Conservation (phyloP, 2,113 vertebrate genomes). For the Coturnix japonica region DNA sequence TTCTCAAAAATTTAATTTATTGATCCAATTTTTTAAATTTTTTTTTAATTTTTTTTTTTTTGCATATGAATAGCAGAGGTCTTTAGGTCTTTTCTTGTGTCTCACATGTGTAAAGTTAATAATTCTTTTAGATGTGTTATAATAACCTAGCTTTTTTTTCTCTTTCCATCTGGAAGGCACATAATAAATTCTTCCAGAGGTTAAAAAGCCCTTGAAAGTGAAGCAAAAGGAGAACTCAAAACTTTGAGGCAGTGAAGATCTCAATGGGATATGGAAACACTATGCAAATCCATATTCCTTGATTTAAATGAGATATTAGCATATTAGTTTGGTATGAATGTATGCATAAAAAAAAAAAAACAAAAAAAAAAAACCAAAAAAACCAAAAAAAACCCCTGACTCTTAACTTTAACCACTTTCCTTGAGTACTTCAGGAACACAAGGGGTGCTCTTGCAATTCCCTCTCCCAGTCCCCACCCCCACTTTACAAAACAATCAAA, state of each 20-base stretch:
- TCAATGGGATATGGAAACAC: neutral
- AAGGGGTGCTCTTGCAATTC: neutral
- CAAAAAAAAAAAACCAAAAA: no score
- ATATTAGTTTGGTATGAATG: neutral
- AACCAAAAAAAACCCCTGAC: no score
- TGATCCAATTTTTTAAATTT: no score
- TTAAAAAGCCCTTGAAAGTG: constrained; percentile 50
- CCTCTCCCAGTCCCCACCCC: neutral
- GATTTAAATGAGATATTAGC: constrained; percentile 47
- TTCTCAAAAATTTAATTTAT: no score
- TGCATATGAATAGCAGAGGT: neutral
- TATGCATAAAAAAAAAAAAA: neutral
- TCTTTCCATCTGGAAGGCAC: neutral
- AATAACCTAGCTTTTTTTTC: neutral
- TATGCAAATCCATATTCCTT: constrained; percentile 25
- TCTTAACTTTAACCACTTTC: neutral
- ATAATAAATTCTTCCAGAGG: constrained; percentile 57
- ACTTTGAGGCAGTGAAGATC: neutral
- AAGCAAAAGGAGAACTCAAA: constrained; percentile 14
- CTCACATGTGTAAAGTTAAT: neutral
- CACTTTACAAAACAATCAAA: neutral
- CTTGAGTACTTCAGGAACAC: neutral
- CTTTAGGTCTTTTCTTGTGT: neutral
- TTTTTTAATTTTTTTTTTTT: no score
- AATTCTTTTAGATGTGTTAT: neutral